Conservation (phyloP, 2,113 vertebrate genomes). For the Mohoua ochrocephala region DNA sequence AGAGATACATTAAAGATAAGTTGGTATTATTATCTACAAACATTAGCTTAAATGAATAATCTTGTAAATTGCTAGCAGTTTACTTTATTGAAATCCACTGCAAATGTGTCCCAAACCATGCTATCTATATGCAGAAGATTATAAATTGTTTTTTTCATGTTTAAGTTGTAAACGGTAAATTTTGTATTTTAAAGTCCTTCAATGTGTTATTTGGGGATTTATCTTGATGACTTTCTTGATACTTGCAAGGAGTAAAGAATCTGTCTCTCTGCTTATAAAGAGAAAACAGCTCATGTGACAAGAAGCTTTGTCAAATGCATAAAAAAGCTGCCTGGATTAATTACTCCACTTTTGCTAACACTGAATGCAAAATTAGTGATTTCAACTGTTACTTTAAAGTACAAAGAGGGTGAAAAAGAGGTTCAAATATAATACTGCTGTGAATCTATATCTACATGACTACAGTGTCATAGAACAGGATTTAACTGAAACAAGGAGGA, state of each 20-base stretch:
- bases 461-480: background rate
- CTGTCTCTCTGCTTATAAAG: background rate
- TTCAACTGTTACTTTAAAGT: constrained; percentile 3
- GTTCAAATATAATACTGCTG: background rate
- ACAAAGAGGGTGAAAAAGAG: background rate
- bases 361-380: background rate
- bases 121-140: background rate
- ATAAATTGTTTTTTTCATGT: background rate
- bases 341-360: constrained; percentile 14
- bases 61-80: background rate
- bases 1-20: background rate
- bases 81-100: background rate
- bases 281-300: background rate
- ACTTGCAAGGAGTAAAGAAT: background rate
- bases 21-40: constrained; percentile 16
- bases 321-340: constrained; percentile 21
- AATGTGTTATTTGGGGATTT: background rate
- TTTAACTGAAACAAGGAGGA: background rate
- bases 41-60: constrained; percentile 13
- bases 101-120: background rate
- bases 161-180: background rate
- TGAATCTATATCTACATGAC: background rate
- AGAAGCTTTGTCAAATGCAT: constrained; percentile 13
- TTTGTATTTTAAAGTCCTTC: background rate
- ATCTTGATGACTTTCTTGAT: background rate